phyloP scores from a whole-genome alignment of 2,113 vertebrate species.

The Plecturocebus donacophilus region DNA sequence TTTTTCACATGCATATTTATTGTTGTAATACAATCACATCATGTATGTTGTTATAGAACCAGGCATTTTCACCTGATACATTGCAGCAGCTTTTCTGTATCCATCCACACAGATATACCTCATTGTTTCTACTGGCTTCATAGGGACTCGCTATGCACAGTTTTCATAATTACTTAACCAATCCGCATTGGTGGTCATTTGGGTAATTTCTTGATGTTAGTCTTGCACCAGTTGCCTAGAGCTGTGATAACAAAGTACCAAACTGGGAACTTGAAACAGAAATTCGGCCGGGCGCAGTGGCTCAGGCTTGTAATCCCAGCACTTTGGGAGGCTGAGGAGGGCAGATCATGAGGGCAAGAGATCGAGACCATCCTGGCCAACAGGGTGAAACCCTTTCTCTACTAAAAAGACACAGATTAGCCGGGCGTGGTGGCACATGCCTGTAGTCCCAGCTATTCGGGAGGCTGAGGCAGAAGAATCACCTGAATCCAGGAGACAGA shows the following conservation, averaged over 20 bases:
- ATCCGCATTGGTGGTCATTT: neutral
- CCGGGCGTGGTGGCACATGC: rapidly evolving
- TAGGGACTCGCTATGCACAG: neutral
- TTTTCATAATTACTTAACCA: neutral
- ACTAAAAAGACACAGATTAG: too few relatives aligned
- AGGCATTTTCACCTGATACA: neutral
- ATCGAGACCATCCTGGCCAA: too few relatives aligned
- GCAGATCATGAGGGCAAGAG: too few relatives aligned
- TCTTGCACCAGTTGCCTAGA: neutral
- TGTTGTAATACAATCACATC: neutral
- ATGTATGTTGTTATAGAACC: neutral
- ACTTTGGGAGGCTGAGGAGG: too few relatives aligned
- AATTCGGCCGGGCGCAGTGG: too few relatives aligned
- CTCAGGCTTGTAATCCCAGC: too few relatives aligned
- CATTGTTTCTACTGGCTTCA: neutral
- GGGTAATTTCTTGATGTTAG: neutral
- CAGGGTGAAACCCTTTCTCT: too few relatives aligned
- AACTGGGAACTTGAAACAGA: neutral
- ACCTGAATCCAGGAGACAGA: too few relatives aligned
- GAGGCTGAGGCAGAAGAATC: too few relatives aligned
- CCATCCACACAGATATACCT: too few relatives aligned
- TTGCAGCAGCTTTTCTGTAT: neutral
- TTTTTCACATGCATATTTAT: neutral
- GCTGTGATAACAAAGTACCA: neutral
- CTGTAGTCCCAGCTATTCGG: too few relatives aligned